These are phyloP conservation scores for Urosaurus nigricauda DNA, from an alignment of 2,797 vertebrate species.

Conservation along the genomic window DNA sequence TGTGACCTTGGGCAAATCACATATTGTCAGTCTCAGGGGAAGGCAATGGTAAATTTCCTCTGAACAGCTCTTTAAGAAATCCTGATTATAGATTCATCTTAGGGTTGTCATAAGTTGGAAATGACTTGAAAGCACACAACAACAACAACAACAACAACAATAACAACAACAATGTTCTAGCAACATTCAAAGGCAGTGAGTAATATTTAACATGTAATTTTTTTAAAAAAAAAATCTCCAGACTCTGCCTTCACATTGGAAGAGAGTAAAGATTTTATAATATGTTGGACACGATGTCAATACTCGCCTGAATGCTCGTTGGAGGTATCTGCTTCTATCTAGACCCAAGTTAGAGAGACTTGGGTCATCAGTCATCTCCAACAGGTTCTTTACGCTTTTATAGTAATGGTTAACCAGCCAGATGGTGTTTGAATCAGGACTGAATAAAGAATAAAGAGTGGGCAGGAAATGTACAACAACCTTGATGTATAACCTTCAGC, in stretches of 20 bases:
- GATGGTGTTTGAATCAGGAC: not conserved
- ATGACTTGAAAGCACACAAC: no score
- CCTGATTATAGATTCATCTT: no score
- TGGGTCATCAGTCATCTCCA: not conserved
- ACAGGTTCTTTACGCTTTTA: not conserved
- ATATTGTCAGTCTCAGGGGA: no score
- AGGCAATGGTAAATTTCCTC: no score
- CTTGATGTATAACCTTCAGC: accelerated
- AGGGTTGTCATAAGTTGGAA: no score
- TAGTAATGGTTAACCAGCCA: not conserved
- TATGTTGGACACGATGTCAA: not conserved
- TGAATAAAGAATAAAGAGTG: not conserved
- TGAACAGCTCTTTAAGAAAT: no score
- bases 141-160: no score
- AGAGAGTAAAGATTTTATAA: not conserved
- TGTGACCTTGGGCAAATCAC: no score
- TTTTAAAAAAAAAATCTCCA: not conserved
- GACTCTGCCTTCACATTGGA: not conserved
- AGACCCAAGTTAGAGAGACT: not conserved
- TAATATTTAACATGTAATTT: not conserved
- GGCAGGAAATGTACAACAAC: not conserved
- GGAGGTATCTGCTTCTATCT: not conserved
- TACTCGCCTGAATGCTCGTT: not conserved
- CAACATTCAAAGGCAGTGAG: not conserved
- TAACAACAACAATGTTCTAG: no score